These are phyloP conservation scores for Tortrix viridana DNA, from an alignment of 2,888 invertebrate species.

Conservation along the genomic window DNA sequence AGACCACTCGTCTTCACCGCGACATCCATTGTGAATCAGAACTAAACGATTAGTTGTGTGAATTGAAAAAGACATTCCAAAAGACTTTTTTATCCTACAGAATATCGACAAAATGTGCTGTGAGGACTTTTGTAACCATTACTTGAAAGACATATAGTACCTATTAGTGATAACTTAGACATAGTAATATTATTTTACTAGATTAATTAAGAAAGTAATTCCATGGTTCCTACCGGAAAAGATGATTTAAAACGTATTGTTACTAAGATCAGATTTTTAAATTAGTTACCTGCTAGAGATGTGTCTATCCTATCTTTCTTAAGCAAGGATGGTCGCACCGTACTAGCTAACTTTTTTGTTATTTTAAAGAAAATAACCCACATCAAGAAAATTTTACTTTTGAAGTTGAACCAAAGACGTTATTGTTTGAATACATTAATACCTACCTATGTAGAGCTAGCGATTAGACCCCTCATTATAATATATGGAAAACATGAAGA, in stretches of 20 bases:
- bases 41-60: conserved; percentile 41
- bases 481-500: conserved; percentile 24
- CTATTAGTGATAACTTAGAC: conserved; percentile 46
- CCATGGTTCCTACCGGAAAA: conserved; percentile 79
- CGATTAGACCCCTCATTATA: conserved; percentile 25
- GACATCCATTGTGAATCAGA: conserved; percentile 72
- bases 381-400: conserved; percentile 17
- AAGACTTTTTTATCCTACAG: conserved; percentile 15
- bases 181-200: conserved; percentile 22
- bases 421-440: conserved; percentile 32
- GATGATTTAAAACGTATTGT: conserved; percentile 59
- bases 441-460: conserved; percentile 35
- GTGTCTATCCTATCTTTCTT: conserved; percentile 30
- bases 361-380: conserved; percentile 21
- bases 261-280: conserved; percentile 59
- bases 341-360: conserved; percentile 17
- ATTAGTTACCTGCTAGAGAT: conserved; percentile 66
- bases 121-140: conserved; percentile 45
- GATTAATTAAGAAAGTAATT: conserved; percentile 52
- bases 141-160: conserved; percentile 49
- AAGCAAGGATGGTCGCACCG: conserved; percentile 7
- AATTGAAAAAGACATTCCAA: conserved; percentile 28
- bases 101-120: conserved; percentile 54
- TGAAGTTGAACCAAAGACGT: conserved; percentile 44
- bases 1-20: conserved; percentile 68